Evolutionary conservation across 2,113 vertebrate genomes (phyloP), one percentile per base, ranked within the genome.

Genomic region (Psilopsiagon aymara): DNA sequence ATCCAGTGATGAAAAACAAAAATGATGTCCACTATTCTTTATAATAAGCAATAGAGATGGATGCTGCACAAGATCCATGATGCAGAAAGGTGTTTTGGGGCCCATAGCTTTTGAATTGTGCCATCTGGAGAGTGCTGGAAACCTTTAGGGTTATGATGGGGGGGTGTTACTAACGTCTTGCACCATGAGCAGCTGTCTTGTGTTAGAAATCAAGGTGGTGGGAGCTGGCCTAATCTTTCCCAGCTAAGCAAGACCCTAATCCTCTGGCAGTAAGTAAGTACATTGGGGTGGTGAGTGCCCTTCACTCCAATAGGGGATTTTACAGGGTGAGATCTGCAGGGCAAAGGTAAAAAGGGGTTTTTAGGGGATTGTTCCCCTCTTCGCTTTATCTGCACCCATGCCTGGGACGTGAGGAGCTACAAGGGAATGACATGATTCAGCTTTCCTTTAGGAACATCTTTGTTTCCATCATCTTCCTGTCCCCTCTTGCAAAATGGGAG

Each of bases 1-100:
- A 5, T 16, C 11, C 33, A 16, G 59, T 8, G 6, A n/a, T 25
- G 29, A 21, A 15, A 75, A 66, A 11, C 24, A n/a, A 24, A 74
- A 75, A 33, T 29, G 23, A 11, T 7, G 37, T 10, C 2, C 4
- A 1, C 49, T 39, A 29, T 80, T n/a, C n/a, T n/a, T 76, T 44
- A 3, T 12, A 8, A 9, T 37, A 55, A 92, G 31, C 27, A 28
- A 9, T 8, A 21, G 33, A 49, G 33, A 29, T 28, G 46, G 63
- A 29, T 19, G 7, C 4, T 4, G 7, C 15, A 17, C 16, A 19
- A 59, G 57, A 51, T 3, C n/a, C 7, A 1, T 2, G 35, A 27
- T 27, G 39, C 47, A 86, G 44, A 15, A 25, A 66, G 24, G 20
- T 44, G 31, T 49, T 64, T 64, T 4, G 13, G 55, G 21, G 18